Percentiles rank a stretch among this genome's conserved stretches.
phyloP scores from a whole-genome alignment of 2,797 vertebrate genomes.

The Hydrolagus colliei region DNA sequence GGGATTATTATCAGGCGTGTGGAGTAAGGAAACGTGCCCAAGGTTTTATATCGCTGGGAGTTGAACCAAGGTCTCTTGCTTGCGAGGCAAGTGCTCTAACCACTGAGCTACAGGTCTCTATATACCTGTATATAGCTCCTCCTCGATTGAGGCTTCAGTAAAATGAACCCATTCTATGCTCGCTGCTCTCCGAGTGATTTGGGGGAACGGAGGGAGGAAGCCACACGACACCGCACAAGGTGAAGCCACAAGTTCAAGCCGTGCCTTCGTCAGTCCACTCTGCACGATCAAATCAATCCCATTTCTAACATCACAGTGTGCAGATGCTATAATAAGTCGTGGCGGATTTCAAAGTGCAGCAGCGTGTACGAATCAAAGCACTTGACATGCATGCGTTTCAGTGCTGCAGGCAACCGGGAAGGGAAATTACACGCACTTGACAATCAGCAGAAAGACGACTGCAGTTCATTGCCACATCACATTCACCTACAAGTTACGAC shows the following conservation, averaged over 20 bases:
- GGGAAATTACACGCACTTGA: neutral
- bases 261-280: too few relatives aligned
- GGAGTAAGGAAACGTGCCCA: too few relatives aligned
- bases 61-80: too few relatives aligned
- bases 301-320: neutral
- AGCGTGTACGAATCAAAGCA: neutral
- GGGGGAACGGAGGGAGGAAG: too few relatives aligned
- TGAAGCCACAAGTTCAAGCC: neutral
- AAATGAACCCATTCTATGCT: neutral
- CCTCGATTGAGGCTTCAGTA: neutral
- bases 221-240: too few relatives aligned
- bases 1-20: too few relatives aligned
- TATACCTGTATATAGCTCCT: too few relatives aligned
- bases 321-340: neutral
- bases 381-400: neutral
- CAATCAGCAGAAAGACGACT: neutral
- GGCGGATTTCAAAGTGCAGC: neutral
- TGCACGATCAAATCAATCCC: neutral
- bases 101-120: too few relatives aligned
- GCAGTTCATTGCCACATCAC: neutral
- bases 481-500: neutral
- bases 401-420: neutral
- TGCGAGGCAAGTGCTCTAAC: too few relatives aligned
- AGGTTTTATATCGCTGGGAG: too few relatives aligned
- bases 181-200: neutral